A percentile compares a stretch with the other conserved stretches of the same genome.
phyloP scores from a whole-genome alignment of 2,888 invertebrate genomes.

The Nymphalis c-album region DNA sequence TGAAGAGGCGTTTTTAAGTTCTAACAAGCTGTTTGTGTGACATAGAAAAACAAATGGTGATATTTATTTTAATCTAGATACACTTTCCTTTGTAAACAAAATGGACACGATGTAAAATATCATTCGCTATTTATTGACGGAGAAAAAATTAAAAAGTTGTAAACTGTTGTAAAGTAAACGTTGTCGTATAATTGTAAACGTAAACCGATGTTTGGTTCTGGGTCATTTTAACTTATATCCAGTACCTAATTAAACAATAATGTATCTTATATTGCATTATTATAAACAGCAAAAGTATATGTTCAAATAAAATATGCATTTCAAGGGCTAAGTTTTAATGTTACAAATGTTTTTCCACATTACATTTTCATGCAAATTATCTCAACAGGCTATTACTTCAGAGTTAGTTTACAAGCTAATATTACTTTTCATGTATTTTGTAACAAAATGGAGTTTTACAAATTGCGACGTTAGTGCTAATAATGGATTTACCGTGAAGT shows the following conservation, averaged over 20 bases:
- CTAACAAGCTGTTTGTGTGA: conserved; percentile 7
- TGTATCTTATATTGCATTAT: too few relatives aligned
- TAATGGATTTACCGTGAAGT: conserved; percentile 15
- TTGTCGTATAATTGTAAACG: too few relatives aligned
- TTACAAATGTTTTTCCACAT: background rate
- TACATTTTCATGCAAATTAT: background rate
- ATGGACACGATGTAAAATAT: too few relatives aligned
- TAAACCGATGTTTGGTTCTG: too few relatives aligned
- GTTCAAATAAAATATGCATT: background rate
- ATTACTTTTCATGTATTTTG: conserved; percentile 14
- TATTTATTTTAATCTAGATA: too few relatives aligned
- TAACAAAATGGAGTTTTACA: conserved; percentile 16
- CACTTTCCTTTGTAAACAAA: too few relatives aligned
- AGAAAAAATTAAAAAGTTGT: too few relatives aligned
- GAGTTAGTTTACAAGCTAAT: background rate
- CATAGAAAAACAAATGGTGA: background rate
- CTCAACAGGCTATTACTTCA: background rate
- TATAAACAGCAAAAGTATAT: too few relatives aligned
- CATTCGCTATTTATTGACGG: too few relatives aligned
- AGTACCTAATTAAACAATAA: too few relatives aligned
- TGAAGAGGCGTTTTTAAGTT: conserved; percentile 25
- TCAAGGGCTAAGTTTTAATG: background rate
- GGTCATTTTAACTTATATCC: too few relatives aligned
- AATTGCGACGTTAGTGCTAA: conserved; percentile 15
- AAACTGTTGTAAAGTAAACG: too few relatives aligned